phyloP scores from a whole-genome alignment of 2,113 vertebrate species.

The Crotalus horridus region DNA sequence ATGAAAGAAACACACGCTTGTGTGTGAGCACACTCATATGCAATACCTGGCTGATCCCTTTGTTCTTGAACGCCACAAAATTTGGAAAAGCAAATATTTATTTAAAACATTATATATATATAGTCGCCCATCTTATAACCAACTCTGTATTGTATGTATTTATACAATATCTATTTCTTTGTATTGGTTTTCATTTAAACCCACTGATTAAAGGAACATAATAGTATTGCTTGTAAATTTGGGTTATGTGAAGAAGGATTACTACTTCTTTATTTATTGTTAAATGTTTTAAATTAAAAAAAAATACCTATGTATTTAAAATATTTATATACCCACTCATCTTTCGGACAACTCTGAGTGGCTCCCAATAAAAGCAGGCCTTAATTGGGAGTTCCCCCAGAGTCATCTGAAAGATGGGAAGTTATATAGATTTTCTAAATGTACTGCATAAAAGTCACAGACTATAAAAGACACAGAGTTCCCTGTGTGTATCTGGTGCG shows the following conservation, averaged over 20 bases:
- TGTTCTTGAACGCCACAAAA: neutral
- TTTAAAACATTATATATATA: neutral
- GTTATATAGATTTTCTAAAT: neutral
- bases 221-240: neutral
- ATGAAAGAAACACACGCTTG: neutral
- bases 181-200: slow-evolving; percentile 6
- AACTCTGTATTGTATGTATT: neutral
- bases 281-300: no score
- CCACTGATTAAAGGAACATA: neutral
- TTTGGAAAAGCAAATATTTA: slow-evolving; percentile 31
- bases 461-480: neutral
- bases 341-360: no score
- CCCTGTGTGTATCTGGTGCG: neutral
- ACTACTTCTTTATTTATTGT: neutral
- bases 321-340: no score
- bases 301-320: no score
- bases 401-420: no score
- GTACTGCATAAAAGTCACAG: neutral
- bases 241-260: slow-evolving; percentile 16
- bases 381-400: no score
- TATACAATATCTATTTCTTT: neutral
- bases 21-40: no score
- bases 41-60: neutral
- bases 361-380: no score
- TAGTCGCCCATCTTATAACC: neutral